Percentiles rank a stretch among this genome's conserved stretches.
phyloP scores from a whole-genome alignment of 2,113 vertebrate species.

The Tenrec ecaudatus region DNA sequence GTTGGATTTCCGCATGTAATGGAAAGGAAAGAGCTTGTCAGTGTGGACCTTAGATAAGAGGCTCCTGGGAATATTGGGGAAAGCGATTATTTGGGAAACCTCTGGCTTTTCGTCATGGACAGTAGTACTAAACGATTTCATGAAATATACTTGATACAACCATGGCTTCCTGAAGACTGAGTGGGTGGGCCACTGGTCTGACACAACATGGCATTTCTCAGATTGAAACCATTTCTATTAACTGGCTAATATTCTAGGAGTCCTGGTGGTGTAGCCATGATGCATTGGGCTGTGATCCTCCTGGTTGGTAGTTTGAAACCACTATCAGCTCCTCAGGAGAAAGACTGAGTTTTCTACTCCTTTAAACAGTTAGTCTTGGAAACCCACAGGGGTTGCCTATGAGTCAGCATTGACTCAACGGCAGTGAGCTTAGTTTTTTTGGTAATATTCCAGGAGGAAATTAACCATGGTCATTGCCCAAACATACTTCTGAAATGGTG shows the following conservation, averaged over 20 bases:
- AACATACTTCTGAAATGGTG: neutral
- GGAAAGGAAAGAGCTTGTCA: neutral
- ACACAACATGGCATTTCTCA: neutral
- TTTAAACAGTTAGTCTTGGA: too few relatives aligned
- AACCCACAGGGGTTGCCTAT: too few relatives aligned
- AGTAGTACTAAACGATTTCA: neutral
- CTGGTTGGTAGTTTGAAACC: too few relatives aligned
- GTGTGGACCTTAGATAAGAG: neutral
- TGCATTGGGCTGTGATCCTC: too few relatives aligned
- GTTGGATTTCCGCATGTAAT: neutral
- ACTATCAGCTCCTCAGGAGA: too few relatives aligned
- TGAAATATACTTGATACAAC: constrained; percentile 26
- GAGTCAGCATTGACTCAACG: too few relatives aligned
- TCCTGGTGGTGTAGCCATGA: too few relatives aligned
- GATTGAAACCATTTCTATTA: neutral
- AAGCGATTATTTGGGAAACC: constrained; percentile 33
- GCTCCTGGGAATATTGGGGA: neutral
- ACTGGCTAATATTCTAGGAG: constrained; percentile 17
- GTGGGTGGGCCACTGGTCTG: neutral
- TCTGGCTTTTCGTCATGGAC: neutral
- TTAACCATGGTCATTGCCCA: neutral
- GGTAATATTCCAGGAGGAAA: constrained; percentile 44
- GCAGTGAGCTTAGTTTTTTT: too few relatives aligned
- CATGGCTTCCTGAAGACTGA: neutral
- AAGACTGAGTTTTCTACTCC: too few relatives aligned